Evolutionary conservation across 2,888 invertebrate genomes (phyloP), one percentile per base, ranked within the genome.

Genomic region (Hydropsyche betteni): DNA sequence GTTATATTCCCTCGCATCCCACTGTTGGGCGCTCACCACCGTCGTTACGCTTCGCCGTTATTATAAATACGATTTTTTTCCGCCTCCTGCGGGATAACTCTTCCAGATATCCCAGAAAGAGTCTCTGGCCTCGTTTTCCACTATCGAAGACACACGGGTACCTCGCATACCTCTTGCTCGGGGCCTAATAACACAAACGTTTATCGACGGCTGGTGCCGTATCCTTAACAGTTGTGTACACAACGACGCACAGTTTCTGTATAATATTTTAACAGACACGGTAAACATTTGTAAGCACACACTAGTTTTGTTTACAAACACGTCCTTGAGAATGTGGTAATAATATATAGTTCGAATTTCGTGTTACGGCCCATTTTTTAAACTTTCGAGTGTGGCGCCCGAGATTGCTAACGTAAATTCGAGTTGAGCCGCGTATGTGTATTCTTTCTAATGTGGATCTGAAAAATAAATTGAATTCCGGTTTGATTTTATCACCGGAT

Each of bases 261-360:
- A 74, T 77, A 74, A 78, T 76, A 78, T 78, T 78, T 76, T 76
- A 78, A 78, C 78, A 77, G 78, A 76, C 78, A 76, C 70, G 58
- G 78, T 69, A 76, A 78, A 78, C 78, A 78, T 75, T 76, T 75
- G 78, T 76, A 74, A 76, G 78, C 61, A 75, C 69, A 78, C 71
- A 78, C 76, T 75, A 71, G 76, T 77, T 75, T 76, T 78, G 78
- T 78, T 78, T 78, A 76, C 78, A 75, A 78, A 78, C 78, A 78
- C 76, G 78, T 78, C 78, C 78, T 78, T 78, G 78, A 78, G 69
- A 16, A 68, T 61, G 77, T 75, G 53, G 64, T 69, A 53, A 53
- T 64, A 53, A 70, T 70, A 70, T 69, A 33, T 69, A 51, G 69
- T 51, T 69, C 69, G 51, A 69, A 69, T 69, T 24, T 14, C 70